Base-by-base conservation (phyloP, 1,140 invertebrate genomes). In the Nilaparvata lugens region DNA sequence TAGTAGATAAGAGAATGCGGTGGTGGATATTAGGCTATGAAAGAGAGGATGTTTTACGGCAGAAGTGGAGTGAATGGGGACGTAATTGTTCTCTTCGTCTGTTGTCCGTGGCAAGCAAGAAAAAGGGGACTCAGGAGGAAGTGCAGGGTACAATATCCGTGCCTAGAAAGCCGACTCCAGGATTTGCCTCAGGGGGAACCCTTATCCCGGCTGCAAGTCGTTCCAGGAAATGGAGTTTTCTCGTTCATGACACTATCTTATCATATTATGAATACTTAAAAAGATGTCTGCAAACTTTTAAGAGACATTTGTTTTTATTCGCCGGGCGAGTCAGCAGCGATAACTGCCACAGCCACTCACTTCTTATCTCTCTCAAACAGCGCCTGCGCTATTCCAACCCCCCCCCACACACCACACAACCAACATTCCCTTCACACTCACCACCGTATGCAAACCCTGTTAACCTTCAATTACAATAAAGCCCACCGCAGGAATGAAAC, bases 231-330 rank as follows among this genome's bases (percentile, higher is more conserved):
- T 60, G 59, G 52, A 60, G 59, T 60, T 60, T 60, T 60, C 59
- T 54, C 59, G 59, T 60, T 55, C 38, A 51, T 28, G 51, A 23
- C 59, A 52, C 59, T 60, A 60, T 60, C 59, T 60, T 60, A 60
- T 60, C 59, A 55, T 60, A 60, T 55, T 60, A 60, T 60, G 59
- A 60, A 60, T 60, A 60, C 59, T 60, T 60, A 60, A 60, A 60
- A 60, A 60, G 59, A 60, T 60, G 59, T 60, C 59, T 48, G 28
- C 59, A 60, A 60, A 60, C 59, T 60, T 60, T 60, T 60, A 60
- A 60, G 59, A 53, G 59, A 60, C 59, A 60, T 60, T 60, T 54
- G 59, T 60, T 60, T 60, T 60, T 60, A 60, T 60, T 60, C 52
- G 59, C 52, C 35, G 38, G 45, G 45, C 45, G 18, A 11, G 31